Percentiles rank a stretch among this genome's conserved stretches.
Evolutionary conservation across 2,113 vertebrate species (phyloP).

Genomic region (Puffinus mauretanicus): DNA sequence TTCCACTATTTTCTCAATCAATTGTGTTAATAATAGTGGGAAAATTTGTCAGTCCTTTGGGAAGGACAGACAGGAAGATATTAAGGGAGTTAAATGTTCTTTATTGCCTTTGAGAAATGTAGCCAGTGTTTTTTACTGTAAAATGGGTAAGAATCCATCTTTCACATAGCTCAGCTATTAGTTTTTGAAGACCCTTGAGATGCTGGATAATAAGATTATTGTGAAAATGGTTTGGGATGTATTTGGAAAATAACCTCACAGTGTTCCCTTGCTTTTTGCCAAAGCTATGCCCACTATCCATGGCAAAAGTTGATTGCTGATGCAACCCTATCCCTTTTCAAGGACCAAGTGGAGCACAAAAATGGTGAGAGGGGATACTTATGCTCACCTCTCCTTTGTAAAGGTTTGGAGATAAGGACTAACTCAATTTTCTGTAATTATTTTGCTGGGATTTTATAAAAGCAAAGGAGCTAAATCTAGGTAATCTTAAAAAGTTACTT

Average conservation of each 20-base stretch:
- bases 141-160: background rate
- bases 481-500: background rate
- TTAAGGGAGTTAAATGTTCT: background rate
- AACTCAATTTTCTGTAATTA: background rate
- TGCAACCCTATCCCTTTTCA: background rate
- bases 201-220: background rate
- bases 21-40: background rate
- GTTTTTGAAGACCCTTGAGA: background rate
- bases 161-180: background rate
- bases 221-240: background rate
- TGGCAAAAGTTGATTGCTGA: background rate
- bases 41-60: background rate
- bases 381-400: background rate
- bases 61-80: background rate
- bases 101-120: background rate
- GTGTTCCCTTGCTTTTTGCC: background rate
- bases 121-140: background rate
- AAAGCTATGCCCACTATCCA: background rate
- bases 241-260: background rate
- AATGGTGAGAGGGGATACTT: background rate
- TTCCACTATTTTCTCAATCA: background rate
- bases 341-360: background rate
- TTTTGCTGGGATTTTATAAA: background rate
- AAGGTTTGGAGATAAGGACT: background rate
- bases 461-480: background rate